phyloP scores from a whole-genome alignment of 2,797 vertebrate species.

The Taenioides sp. region DNA sequence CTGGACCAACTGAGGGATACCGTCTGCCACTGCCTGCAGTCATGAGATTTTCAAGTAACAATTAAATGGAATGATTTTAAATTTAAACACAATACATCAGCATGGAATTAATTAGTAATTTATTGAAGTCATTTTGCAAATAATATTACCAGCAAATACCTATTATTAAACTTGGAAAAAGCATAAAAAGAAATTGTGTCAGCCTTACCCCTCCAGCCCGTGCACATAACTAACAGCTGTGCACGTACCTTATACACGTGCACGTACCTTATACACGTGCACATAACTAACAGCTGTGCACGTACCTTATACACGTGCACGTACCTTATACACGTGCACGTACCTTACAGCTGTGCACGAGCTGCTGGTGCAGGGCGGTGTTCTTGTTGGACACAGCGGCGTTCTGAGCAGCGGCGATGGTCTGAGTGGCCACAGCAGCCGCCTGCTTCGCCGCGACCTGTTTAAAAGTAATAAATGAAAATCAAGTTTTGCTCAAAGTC shows the following conservation, averaged over 20 bases:
- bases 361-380: constrained; percentile 91
- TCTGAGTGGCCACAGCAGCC: constrained; percentile 95
- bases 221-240: no score
- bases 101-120: neutral
- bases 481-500: constrained; percentile 27
- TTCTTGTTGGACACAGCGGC: constrained; percentile 97
- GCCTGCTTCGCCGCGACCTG: constrained; percentile 97
- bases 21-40: constrained; percentile 90
- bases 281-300: no score
- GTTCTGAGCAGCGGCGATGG: constrained; percentile 97
- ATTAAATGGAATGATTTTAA: neutral
- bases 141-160: neutral
- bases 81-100: neutral
- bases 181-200: no score
- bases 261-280: no score
- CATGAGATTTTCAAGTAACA: neutral
- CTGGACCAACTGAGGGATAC: constrained; percentile 95
- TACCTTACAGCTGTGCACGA: constrained; percentile 99
- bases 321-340: no score
- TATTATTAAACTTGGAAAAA: no score
- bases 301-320: no score
- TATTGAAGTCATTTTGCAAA: neutral
- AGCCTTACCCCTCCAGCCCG: no score
- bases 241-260: no score
- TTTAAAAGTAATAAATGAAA: constrained; percentile 49